Evolutionary conservation across 2,113 vertebrate species (phyloP), one percentile per base, ranked within the genome.

Genomic region (Mola mola): DNA sequence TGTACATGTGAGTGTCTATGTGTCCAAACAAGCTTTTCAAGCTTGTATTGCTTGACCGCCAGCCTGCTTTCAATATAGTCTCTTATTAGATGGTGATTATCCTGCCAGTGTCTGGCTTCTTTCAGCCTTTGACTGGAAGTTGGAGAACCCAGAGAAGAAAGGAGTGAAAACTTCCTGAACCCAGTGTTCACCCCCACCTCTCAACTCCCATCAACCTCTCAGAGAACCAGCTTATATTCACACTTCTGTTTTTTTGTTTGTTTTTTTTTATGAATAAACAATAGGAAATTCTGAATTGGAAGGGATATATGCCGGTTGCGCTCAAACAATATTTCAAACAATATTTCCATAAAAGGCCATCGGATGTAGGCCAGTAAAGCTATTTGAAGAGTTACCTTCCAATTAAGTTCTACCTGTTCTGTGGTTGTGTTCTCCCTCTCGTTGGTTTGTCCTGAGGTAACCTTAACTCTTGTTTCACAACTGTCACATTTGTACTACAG

Each of bases 71-170:
- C 89, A 92, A 91, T 92, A 91, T 77, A 85, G 70, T 63, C 76
- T 90, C 88, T 81, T 93, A 90, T 92, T 93, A 92, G 83, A 65
- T 79, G 70, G 82, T 90, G 88, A 93, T 93, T 93, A 92, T 89
- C 86, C 72, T 71, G 79, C 76, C 65, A 65, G 86, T 34, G 78
- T 87, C 90, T 92, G 90, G 90, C 84, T 92, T 92, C 78, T 87
- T 84, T 93, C 91, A 92, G 68, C 65, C 33, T 25, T 26, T 85
- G 80, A 87, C 66, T 82, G 66, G 46, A 79, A 84, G 79, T 86
- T 80, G 77, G 65, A 80, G 72, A 87, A 81, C 76, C 84, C 82
- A 86, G 78, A 75, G 80, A 74, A 88, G 66, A 79, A 78, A 74
- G 84, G 83, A 91, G 87, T 89, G 84, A 92, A 91, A 85, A 87